Conservation (phyloP, 2,888 invertebrate species). For the Scotopteryx bipunctaria region DNA sequence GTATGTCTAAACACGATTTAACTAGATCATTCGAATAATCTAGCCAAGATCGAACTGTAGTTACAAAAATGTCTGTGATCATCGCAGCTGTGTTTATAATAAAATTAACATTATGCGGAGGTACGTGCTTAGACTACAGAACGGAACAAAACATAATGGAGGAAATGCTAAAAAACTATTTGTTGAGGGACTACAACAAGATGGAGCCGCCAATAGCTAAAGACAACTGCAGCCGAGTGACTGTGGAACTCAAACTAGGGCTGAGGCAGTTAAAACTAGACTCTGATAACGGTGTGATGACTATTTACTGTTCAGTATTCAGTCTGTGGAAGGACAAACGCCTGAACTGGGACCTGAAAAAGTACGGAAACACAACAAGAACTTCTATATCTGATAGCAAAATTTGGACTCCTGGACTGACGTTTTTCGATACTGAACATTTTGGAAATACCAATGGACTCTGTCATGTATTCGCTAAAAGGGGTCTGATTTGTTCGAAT, state of each 20-base stretch:
- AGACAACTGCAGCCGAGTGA: background rate
- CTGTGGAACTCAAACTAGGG: background rate
- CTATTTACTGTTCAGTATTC: background rate
- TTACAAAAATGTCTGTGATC: conserved; percentile 2
- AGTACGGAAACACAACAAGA: background rate
- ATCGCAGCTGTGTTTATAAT: background rate
- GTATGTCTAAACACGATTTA: background rate
- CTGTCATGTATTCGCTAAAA: background rate
- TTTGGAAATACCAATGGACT: too few species aligned
- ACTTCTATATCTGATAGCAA: background rate
- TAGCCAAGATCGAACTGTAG: background rate
- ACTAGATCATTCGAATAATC: background rate
- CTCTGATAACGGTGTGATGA: background rate
- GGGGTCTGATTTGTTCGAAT: background rate
- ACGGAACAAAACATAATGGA: background rate
- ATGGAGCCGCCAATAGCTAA: background rate
- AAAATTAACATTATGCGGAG: background rate
- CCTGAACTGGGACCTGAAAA: background rate
- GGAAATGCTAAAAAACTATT: background rate
- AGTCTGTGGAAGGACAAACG: background rate
- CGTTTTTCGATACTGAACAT: background rate
- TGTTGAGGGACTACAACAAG: background rate
- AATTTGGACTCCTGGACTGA: background rate
- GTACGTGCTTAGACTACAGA: background rate
- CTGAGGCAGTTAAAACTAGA: background rate